Conservation (phyloP, 2,888 invertebrate species). For the Stictocephala bisonia region DNA sequence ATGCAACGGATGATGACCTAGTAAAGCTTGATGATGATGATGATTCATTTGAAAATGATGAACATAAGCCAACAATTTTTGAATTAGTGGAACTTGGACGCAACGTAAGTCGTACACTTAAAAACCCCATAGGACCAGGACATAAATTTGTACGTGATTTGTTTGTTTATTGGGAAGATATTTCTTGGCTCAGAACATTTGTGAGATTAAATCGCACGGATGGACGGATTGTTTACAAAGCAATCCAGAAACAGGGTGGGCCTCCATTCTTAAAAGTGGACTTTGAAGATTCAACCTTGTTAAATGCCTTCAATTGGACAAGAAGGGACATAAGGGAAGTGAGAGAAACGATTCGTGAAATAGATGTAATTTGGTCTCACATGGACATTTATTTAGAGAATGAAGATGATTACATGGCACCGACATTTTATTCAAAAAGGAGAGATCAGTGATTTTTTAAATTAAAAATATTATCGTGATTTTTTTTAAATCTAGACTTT, state of each 20-base stretch:
- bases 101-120: neutral
- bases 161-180: conserved; percentile 1
- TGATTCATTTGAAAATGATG: neutral
- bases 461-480: too few species aligned
- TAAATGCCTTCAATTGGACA: conserved; percentile 38
- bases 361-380: conserved; percentile 20
- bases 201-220: neutral
- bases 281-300: conserved; percentile 11
- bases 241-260: neutral
- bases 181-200: conserved; percentile 3
- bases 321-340: conserved; percentile 27
- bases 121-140: neutral
- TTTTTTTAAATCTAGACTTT: too few species aligned
- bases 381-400: neutral
- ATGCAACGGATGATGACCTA: neutral
- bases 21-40: too few species aligned
- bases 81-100: conserved; percentile 16
- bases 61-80: conserved; percentile 9
- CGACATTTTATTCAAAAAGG: too few species aligned
- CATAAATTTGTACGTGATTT: conserved; percentile 4
- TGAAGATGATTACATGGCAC: too few species aligned
- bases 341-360: conserved; percentile 6
- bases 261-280: conserved; percentile 20
- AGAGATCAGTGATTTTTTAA: too few species aligned
- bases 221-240: conserved; percentile 5